Evolutionary conservation across 2,797 vertebrate genomes (phyloP), one percentile per base, ranked within the genome.

Genomic region (Bradypus variegatus): DNA sequence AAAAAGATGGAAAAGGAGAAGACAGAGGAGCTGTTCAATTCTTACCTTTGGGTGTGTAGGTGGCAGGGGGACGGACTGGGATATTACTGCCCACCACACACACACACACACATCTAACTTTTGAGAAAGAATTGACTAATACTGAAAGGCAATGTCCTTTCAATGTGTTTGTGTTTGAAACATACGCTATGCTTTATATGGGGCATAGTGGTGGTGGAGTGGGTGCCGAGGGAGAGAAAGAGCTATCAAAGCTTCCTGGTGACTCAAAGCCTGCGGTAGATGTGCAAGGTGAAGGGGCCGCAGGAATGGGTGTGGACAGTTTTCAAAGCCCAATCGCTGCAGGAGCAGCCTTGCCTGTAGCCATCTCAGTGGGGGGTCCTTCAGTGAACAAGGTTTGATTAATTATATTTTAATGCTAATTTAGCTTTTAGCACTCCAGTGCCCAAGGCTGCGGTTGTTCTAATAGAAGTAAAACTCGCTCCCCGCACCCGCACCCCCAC

Each of bases 401-500:
- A 90, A 90, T 77, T 55, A 78, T 67, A 45, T 80, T 76, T 88
- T 90, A 60, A 91, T 91, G 86, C 53, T 76, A 76, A 83, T 87
- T 88, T 86, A 41, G 67, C 36, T 94, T 93, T 88, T 69, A 80
- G 86, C 41, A 72, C 53, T 60, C 88, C 76, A n/a, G 36, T 25
- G 33, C 91, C 69, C 83, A 91, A 87, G 83, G n/a, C 86, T 86
- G 36, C 89, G 72, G 36, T 73, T 87, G 69, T 92, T 89, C 78
- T 75, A 15, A 80, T 3, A 88, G 85, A 93, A 90, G 31, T 14
- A 86, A 91, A 79, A 60, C 15, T 21, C 18, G 16, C 19, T 48
- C 72, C 23, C 55, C 12, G 19, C 58, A 23, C 33, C 18, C 70
- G 16, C 5, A 36, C 2, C 41, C 36, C 41, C 8, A 29, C 6